Conservation (phyloP, 2,113 vertebrate species). For the Sebastes schlegelii region DNA sequence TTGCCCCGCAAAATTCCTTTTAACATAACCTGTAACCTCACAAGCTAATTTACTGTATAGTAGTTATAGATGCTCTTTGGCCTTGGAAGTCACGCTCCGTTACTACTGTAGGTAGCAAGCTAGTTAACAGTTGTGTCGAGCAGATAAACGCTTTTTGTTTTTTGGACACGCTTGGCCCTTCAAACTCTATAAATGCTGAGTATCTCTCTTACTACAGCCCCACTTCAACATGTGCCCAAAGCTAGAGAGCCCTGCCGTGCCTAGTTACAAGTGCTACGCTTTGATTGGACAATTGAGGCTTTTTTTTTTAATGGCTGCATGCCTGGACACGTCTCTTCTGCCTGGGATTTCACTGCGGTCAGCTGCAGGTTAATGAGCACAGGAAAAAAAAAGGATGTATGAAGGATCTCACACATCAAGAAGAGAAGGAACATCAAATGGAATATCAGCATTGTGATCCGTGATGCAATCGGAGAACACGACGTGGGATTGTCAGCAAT, state of each 20-base stretch:
- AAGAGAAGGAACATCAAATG: not conserved
- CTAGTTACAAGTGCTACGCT: not conserved
- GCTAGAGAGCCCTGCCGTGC: not conserved
- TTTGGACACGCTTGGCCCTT: too few relatives aligned
- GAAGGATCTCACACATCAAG: not conserved
- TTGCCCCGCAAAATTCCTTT: too few relatives aligned
- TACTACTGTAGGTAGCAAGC: too few relatives aligned
- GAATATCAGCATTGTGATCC: not conserved
- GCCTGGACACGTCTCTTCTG: not conserved
- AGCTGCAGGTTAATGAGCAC: not conserved
- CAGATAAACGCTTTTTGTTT: too few relatives aligned
- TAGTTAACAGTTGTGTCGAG: too few relatives aligned
- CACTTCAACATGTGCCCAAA: not conserved
- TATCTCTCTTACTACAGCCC: not conserved
- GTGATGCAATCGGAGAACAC: not conserved
- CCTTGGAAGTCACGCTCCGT: too few relatives aligned
- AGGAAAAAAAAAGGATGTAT: not conserved
- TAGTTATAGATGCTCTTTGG: too few relatives aligned
- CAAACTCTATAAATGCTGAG: not conserved
- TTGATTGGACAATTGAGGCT: not conserved
- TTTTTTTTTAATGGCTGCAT: not conserved
- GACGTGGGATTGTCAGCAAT: not conserved
- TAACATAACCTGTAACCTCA: too few relatives aligned
- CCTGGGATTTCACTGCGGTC: conserved; percentile 5
- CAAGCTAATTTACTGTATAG: too few relatives aligned